Percentiles rank a stretch among this genome's conserved stretches.
phyloP scores from a whole-genome alignment of 2,888 invertebrate species.

The Cylloceria caligata region DNA sequence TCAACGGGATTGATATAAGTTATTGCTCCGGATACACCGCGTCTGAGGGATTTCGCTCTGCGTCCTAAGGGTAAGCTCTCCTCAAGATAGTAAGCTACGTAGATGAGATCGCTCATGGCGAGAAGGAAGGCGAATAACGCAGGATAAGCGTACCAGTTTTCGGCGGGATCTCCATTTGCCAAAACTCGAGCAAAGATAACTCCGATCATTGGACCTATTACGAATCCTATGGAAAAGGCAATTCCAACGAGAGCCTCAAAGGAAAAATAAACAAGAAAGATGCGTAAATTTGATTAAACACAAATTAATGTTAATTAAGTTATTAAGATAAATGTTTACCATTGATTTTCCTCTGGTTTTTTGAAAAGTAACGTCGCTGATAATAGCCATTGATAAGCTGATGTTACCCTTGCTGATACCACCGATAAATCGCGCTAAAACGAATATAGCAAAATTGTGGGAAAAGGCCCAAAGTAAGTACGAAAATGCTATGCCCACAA shows the following conservation, averaged over 20 bases:
- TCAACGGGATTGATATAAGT: conserved; percentile 88
- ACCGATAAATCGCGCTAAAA: conserved; percentile 96
- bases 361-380: conserved; percentile 95
- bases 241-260: conserved; percentile 97
- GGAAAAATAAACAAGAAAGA: conserved; percentile 76
- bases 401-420: conserved; percentile 99
- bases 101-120: conserved; percentile 91
- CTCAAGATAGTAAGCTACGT: conserved; percentile 90
- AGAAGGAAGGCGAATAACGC: conserved; percentile 92
- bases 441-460: conserved; percentile 94
- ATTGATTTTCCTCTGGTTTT: conserved; percentile 96
- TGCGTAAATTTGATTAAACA: background rate
- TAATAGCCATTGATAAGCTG: conserved; percentile 96
- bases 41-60: conserved; percentile 89
- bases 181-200: conserved; percentile 91
- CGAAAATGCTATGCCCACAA: conserved; percentile 95
- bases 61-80: conserved; percentile 93
- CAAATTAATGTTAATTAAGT: background rate
- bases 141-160: conserved; percentile 92
- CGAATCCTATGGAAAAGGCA: conserved; percentile 99
- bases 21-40: conserved; percentile 88
- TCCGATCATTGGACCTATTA: conserved; percentile 97
- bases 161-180: conserved; percentile 87
- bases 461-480: conserved; percentile 96
- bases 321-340: conserved; percentile 86